Evolutionary conservation across 2,888 invertebrate species (phyloP), one percentile per base, ranked within the genome.

Genomic region (Candidula unifasciata): DNA sequence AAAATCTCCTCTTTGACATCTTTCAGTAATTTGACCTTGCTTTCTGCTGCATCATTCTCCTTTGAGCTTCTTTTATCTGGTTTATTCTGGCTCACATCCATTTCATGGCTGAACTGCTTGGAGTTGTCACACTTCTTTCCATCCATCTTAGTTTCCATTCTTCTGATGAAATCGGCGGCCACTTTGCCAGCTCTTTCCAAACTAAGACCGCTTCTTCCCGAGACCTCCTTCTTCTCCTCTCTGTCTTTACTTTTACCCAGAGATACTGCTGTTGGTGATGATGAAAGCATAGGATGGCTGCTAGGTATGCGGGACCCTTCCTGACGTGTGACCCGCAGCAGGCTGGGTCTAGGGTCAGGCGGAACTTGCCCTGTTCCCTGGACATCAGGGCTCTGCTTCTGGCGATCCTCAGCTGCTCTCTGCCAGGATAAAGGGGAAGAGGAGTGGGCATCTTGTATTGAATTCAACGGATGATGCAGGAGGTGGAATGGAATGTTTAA

Each of bases 401-500:
- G 64, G 24, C 79, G 71, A 3, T 83, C 83, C 21, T 78, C 83
- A 57, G 27, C 57, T 21, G 82, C 64, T 44, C 82, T 64, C 24
- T 44, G 3, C 13, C 69, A 77, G 8, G 64, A 77, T 35, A 77
- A n/a, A 16, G 52, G 13, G 71, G 80, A 73, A 44, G 73, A 44
- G 44, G 44, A 69, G 76, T 76, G 77, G 52, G 84, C 69, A 3
- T 80, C 80, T 44, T 80, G 80, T 66, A 82, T 84, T 44, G 82
- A 73, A 52, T 85, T 80, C 54, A 82, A 76, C 82, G 87, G 77
- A 86, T 88, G 16, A 86, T 88, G 16, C 87, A 88, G 80, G 86
- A 87, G 78, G 84, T 87, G 85, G 30, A 84, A 79, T 64, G 84
- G 84, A 77, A 85, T 82, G 74, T 60, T 78, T 44, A 33, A 71